Evolutionary conservation across 2,888 invertebrate genomes (phyloP).

Genomic region (Phortica okadai): DNA sequence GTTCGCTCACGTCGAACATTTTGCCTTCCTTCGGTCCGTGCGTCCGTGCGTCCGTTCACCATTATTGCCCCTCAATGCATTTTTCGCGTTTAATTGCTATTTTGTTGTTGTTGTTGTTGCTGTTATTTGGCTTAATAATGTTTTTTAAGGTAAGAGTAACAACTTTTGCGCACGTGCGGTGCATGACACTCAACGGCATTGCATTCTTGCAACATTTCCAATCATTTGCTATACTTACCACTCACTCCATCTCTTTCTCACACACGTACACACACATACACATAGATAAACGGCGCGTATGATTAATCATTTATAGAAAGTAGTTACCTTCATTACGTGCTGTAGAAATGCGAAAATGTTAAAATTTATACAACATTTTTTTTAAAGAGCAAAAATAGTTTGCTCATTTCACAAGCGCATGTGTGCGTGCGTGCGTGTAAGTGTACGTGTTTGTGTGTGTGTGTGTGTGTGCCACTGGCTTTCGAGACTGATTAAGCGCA

Average conservation of each 20-base stretch:
- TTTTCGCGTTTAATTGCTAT: slow-evolving; percentile 69
- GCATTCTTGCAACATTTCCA: background rate
- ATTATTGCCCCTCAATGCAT: slow-evolving; percentile 56
- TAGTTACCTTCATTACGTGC: background rate
- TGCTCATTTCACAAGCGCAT: slow-evolving; percentile 19
- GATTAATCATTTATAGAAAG: slow-evolving; percentile 23
- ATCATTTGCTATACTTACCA: background rate
- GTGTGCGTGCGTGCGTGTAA: background rate
- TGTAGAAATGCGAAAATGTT: background rate
- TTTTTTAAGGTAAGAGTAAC: background rate
- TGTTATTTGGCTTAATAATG: background rate
- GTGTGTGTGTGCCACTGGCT: background rate
- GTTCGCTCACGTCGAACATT: slow-evolving; percentile 54
- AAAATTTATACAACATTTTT: background rate
- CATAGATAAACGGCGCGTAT: background rate
- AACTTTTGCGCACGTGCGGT: slow-evolving; percentile 1
- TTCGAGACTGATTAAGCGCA: slow-evolving; percentile 57
- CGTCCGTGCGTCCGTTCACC: slow-evolving; percentile 42
- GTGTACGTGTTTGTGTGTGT: background rate
- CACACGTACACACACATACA: background rate
- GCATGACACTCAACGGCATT: background rate
- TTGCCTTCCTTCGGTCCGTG: slow-evolving; percentile 39
- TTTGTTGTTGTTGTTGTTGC: slow-evolving; percentile 22
- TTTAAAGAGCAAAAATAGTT: slow-evolving; percentile 2
- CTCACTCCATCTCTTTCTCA: background rate